A percentile compares a stretch with the other conserved stretches of the same genome.
phyloP scores from a whole-genome alignment of 1,140 invertebrate species.

The Plectus sambesii region DNA sequence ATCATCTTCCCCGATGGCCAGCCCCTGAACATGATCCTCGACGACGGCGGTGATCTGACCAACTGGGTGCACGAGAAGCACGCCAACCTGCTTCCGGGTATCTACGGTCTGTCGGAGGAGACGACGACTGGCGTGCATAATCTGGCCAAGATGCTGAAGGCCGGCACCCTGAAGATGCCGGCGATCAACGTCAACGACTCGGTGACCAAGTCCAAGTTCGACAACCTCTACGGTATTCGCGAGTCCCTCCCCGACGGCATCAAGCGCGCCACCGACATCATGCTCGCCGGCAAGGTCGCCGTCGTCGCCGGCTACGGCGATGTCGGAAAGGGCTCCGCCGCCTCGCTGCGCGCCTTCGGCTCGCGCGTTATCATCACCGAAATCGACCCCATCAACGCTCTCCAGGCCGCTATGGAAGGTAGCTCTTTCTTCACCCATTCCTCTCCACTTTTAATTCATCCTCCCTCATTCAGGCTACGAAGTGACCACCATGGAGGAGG shows the following conservation, averaged over 20 bases:
- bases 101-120: conserved; percentile 84
- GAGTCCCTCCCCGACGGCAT: conserved; percentile 94
- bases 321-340: conserved; percentile 93
- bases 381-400: conserved; percentile 94
- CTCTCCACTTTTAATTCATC: too few species aligned
- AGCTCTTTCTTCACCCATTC: too few species aligned
- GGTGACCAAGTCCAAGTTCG: conserved; percentile 98
- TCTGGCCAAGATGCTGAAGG: conserved; percentile 81
- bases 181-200: conserved; percentile 98
- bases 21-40: conserved; percentile 88
- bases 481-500: conserved; percentile 89
- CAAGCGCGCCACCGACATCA: conserved; percentile 87
- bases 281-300: conserved; percentile 96
- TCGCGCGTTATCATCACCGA: conserved; percentile 88
- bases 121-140: conserved; percentile 97
- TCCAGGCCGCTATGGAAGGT: conserved; percentile 95
- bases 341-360: conserved; percentile 80
- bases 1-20: conserved; percentile 53
- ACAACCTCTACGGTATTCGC: conserved; percentile 92
- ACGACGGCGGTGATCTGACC: conserved; percentile 93
- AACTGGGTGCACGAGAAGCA: conserved; percentile 83
- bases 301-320: conserved; percentile 96
- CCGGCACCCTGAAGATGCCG: conserved; percentile 72
- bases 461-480: conserved; percentile 48
- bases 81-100: conserved; percentile 53